These are phyloP conservation scores for Chaetorhynchus papuensis DNA, from an alignment of 2,113 vertebrate species.

Conservation along the genomic window DNA sequence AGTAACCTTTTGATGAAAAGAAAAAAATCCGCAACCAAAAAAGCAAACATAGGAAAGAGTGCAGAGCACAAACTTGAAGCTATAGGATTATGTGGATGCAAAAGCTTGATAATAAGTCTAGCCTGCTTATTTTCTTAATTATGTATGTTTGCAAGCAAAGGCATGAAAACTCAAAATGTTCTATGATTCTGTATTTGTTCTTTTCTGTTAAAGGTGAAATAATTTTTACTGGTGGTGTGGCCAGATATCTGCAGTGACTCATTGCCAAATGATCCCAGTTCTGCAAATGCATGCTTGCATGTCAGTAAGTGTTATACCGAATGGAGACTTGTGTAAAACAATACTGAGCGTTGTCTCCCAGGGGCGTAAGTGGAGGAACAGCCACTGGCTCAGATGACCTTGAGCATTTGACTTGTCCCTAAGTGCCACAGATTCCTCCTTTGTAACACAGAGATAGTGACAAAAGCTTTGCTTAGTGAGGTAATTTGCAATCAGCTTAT, in stretches of 20 bases:
- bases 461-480: neutral
- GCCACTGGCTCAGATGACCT: neutral
- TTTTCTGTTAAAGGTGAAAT: neutral
- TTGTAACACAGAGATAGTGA: neutral
- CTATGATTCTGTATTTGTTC: neutral
- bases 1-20: neutral
- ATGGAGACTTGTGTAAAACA: neutral
- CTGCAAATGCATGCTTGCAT: neutral
- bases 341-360: neutral
- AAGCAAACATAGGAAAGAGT: neutral
- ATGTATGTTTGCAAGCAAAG: neutral
- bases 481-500: neutral
- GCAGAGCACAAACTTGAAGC: neutral
- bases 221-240: neutral
- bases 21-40: neutral
- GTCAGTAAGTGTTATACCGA: neutral
- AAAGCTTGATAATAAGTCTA: neutral
- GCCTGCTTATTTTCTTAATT: neutral
- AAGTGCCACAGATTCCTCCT: neutral
- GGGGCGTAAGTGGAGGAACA: neutral
- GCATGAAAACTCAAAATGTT: neutral
- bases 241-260: neutral
- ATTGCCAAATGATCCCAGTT: neutral
- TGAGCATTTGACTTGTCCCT: neutral
- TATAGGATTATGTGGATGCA: too few relatives aligned